phyloP scores from a whole-genome alignment of 2,797 vertebrate genomes.

The Gymnoscopelus microlampas region DNA sequence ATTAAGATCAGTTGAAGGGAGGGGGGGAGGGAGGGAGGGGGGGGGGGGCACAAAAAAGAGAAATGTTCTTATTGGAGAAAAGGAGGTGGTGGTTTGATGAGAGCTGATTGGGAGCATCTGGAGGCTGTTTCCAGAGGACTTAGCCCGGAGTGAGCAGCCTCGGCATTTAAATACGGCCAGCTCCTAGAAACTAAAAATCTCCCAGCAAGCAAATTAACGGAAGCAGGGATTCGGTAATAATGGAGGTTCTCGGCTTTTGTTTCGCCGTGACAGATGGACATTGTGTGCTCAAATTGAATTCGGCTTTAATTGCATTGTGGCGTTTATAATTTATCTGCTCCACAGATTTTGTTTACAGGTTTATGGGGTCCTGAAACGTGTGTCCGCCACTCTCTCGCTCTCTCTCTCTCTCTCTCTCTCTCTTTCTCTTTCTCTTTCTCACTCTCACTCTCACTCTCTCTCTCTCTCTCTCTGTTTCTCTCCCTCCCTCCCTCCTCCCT shows the following conservation, averaged over 20 bases:
- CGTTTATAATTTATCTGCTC: constrained; percentile 99
- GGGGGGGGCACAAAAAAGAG: not conserved
- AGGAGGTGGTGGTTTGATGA: constrained; percentile 87
- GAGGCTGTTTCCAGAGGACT: constrained; percentile 92
- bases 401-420: constrained; percentile 18
- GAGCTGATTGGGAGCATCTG: constrained; percentile 95
- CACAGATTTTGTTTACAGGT: constrained; percentile 99
- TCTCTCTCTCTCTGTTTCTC: not conserved
- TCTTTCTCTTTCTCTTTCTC: not conserved
- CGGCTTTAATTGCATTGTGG: constrained; percentile 99
- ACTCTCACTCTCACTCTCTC: not conserved
- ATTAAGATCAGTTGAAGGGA: constrained; percentile 52
- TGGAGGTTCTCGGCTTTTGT: constrained; percentile 96
- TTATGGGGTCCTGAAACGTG: constrained; percentile 91
- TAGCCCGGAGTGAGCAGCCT: constrained; percentile 89
- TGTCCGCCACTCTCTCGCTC: constrained; percentile 75
- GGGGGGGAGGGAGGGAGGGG: not conserved
- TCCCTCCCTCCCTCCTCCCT: not conserved
- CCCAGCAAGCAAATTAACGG: constrained; percentile 97
- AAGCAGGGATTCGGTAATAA: constrained; percentile 97
- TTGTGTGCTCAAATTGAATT: constrained; percentile 98
- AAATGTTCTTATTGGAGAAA: constrained; percentile 47
- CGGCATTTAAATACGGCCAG: constrained; percentile 83
- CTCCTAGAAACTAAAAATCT: constrained; percentile 96
- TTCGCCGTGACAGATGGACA: constrained; percentile 99